Evolutionary conservation across 2,888 invertebrate genomes (phyloP).

Genomic region (Pristionchus entomophagus): DNA sequence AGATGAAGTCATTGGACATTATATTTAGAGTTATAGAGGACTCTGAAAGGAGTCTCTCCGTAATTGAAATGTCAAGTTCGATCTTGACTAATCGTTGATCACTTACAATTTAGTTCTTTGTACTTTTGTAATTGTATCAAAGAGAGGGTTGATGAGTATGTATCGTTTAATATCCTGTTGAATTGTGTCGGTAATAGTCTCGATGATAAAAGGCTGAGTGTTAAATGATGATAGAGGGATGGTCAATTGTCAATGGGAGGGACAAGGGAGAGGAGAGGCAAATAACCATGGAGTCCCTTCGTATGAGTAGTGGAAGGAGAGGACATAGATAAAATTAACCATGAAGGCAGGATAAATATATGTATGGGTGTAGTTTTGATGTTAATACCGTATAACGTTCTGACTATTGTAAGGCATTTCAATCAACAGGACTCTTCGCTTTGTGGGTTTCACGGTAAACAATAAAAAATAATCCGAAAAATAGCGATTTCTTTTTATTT

Average conservation of each 20-base stretch:
- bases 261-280: too few species aligned
- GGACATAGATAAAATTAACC: too few species aligned
- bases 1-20: neutral
- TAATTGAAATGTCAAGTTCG: neutral
- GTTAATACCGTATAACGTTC: too few species aligned
- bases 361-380: too few species aligned
- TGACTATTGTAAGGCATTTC: too few species aligned
- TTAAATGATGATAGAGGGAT: conserved; percentile 8
- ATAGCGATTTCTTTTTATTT: too few species aligned
- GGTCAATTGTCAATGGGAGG: neutral
- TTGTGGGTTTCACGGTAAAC: too few species aligned
- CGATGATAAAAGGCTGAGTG: conserved; percentile 34
- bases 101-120: neutral
- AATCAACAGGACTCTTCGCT: too few species aligned
- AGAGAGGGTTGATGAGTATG: neutral
- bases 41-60: neutral
- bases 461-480: too few species aligned
- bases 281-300: conserved; percentile 26
- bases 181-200: conserved; percentile 21
- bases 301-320: neutral
- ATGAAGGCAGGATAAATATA: too few species aligned
- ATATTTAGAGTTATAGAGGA: neutral
- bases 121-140: conserved; percentile 19
- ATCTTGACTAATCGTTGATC: neutral
- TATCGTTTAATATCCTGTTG: neutral